Conservation (phyloP, 2,888 invertebrate species). For the Charanyca ferruginea region DNA sequence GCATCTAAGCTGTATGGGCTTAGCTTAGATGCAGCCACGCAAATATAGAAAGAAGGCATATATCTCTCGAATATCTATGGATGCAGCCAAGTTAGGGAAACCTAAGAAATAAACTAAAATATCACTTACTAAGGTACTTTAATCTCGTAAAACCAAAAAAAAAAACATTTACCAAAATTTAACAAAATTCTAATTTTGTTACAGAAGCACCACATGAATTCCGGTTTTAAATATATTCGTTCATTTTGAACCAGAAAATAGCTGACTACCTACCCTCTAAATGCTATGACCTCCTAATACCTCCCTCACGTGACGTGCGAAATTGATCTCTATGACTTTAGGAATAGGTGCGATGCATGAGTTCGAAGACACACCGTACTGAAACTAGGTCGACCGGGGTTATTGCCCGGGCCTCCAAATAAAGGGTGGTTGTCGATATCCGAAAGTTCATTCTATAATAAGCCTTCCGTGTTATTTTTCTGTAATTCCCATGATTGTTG, state of each 20-base stretch:
- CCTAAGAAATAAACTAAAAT: too few relatives aligned
- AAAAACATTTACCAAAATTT: not conserved
- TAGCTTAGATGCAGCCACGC: too few relatives aligned
- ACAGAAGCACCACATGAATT: constrained; percentile 42
- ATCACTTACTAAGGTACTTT: too few relatives aligned
- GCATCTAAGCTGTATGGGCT: too few relatives aligned
- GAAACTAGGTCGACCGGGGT: constrained; percentile 69
- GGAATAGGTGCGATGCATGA: constrained; percentile 48
- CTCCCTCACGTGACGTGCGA: constrained; percentile 11
- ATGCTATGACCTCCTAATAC: constrained; percentile 60
- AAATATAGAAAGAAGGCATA: too few relatives aligned
- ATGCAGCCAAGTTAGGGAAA: too few relatives aligned
- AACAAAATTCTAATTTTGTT: constrained; percentile 13
- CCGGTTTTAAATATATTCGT: constrained; percentile 56
- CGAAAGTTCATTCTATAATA: constrained; percentile 65
- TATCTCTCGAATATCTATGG: too few relatives aligned
- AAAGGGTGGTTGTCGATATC: constrained; percentile 71
- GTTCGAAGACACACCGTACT: constrained; percentile 37
- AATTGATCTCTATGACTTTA: constrained; percentile 35
- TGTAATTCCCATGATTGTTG: constrained; percentile 42
- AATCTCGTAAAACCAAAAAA: too few relatives aligned
- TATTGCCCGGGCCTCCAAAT: constrained; percentile 69
- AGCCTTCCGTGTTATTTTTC: constrained; percentile 58
- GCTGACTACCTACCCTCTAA: constrained; percentile 52
- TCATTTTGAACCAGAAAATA: constrained; percentile 53